These are phyloP conservation scores for Diorhabda sublineata DNA, from an alignment of 1,140 invertebrate species.

Conservation along the genomic window DNA sequence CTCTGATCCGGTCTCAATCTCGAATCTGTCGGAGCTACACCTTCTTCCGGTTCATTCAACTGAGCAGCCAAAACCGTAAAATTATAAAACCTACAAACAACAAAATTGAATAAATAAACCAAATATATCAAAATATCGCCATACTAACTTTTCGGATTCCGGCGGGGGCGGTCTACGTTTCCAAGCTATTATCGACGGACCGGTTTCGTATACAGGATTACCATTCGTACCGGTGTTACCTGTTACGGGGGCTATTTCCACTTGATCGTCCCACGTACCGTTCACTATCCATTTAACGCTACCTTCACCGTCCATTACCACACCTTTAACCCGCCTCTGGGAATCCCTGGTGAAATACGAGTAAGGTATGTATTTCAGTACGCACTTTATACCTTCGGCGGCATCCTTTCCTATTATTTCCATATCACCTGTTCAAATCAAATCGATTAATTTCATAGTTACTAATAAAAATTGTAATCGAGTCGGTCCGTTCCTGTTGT, in stretches of 20 bases:
- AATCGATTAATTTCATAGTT: too few relatives aligned
- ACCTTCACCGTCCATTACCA: conserved; percentile 65
- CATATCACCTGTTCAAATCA: conserved; percentile 68
- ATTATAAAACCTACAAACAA: conserved; percentile 67
- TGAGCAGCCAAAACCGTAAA: conserved; percentile 94
- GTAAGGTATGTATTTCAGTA: conserved; percentile 94
- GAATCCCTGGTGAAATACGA: conserved; percentile 96
- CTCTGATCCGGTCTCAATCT: conserved; percentile 58
- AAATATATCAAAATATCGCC: not conserved
- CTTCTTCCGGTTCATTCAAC: conserved; percentile 91
- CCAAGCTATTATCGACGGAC: conserved; percentile 81
- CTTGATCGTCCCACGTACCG: conserved; percentile 84
- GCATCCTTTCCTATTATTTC: conserved; percentile 76
- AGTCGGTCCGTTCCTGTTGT: too few relatives aligned
- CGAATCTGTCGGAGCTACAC: conserved; percentile 92
- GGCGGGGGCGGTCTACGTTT: conserved; percentile 70
- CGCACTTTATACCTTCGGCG: conserved; percentile 85
- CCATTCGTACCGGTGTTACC: conserved; percentile 64
- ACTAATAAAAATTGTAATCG: too few relatives aligned
- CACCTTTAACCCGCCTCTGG: conserved; percentile 82
- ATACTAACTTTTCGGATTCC: conserved; percentile 53
- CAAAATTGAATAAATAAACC: not conserved
- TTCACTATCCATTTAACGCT: conserved; percentile 53
- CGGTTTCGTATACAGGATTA: conserved; percentile 90
- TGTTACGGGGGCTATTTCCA: conserved; percentile 90